Evolutionary conservation across 2,888 invertebrate species (phyloP).

Genomic region (Phasia obesa): DNA sequence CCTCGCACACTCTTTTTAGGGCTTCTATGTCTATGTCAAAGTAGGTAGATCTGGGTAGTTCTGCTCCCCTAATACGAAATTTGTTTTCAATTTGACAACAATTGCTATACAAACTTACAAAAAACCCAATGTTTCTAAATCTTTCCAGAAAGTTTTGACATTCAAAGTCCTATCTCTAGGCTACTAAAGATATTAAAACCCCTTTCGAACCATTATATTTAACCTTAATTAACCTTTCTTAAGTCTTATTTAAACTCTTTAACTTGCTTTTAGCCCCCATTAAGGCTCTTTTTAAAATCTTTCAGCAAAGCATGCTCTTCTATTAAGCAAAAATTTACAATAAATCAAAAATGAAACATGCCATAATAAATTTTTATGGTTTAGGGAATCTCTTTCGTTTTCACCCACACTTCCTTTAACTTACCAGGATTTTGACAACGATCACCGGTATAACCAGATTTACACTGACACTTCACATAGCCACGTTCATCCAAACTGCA

Average conservation of each 20-base stretch:
- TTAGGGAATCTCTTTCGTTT: constrained; percentile 1
- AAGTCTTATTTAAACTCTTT: background rate
- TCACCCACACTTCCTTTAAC: constrained; percentile 70
- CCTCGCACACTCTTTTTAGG: too few species aligned
- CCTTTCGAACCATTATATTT: background rate
- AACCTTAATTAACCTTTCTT: background rate
- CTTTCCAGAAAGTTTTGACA: too few species aligned
- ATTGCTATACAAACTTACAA: too few species aligned
- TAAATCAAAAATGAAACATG: constrained; percentile 65
- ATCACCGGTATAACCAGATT: constrained; percentile 87
- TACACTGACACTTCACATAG: constrained; percentile 88
- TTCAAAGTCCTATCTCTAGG: too few species aligned
- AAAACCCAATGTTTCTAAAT: too few species aligned
- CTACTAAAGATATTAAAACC: background rate
- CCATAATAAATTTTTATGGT: constrained; percentile 67
- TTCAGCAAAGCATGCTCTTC: constrained; percentile 22
- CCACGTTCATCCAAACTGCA: constrained; percentile 85
- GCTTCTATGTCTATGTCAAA: too few species aligned
- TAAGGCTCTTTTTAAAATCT: background rate
- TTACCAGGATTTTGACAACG: constrained; percentile 85
- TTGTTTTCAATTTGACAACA: too few species aligned
- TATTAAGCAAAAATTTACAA: constrained; percentile 26
- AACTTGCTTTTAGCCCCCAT: background rate
- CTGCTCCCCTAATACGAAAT: too few species aligned
- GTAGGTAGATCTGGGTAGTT: too few species aligned